phyloP scores from a whole-genome alignment of 1,140 invertebrate species.

The Cephus cinctus region DNA sequence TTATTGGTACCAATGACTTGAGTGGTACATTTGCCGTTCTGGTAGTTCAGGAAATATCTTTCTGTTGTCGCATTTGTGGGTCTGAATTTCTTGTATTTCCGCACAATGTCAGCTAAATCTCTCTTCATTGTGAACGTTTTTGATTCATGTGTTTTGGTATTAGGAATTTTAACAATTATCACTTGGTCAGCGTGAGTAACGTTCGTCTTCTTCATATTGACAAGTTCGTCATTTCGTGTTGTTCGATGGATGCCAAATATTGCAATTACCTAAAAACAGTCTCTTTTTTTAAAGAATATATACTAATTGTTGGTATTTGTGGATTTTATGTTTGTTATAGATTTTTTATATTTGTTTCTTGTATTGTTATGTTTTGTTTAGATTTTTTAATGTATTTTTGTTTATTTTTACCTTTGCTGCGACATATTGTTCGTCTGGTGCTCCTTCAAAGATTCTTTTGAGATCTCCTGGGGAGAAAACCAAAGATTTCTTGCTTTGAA shows the following conservation, averaged over 20 bases:
- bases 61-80: background rate
- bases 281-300: no score
- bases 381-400: no score
- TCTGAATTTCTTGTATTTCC: conserved; percentile 6
- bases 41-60: conserved; percentile 11
- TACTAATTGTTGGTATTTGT: no score
- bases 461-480: conserved; percentile 7
- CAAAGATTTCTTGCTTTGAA: conserved; percentile 4
- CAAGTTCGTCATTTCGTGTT: background rate
- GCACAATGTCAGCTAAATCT: conserved; percentile 1
- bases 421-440: conserved; percentile 8
- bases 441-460: conserved; percentile 3
- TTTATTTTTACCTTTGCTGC: conserved; percentile 12
- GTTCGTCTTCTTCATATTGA: conserved; percentile 7
- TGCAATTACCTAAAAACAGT: background rate
- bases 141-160: background rate
- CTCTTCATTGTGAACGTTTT: background rate
- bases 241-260: conserved; percentile 5
- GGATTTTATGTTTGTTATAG: no score
- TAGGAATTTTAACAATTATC: background rate
- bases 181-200: background rate
- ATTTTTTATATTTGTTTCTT: no score
- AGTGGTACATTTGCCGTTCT: conserved; percentile 16
- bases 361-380: no score
- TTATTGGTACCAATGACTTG: conserved; percentile 21